These are phyloP conservation scores for Lepidurus couesii DNA, from an alignment of 1,140 invertebrate genomes.

Conservation along the genomic window DNA sequence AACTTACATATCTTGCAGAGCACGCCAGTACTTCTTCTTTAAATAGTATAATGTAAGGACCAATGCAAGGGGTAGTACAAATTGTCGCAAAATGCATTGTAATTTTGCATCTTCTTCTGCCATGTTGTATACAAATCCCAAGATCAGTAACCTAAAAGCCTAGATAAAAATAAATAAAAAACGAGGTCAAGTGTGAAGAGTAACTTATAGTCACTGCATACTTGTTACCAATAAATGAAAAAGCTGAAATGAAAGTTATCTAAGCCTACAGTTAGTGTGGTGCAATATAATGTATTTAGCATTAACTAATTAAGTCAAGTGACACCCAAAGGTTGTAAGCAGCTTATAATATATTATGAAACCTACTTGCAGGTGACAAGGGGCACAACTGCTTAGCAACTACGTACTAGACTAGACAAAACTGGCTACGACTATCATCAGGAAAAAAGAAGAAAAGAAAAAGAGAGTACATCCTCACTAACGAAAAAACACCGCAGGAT, in stretches of 20 bases:
- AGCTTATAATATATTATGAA: not conserved
- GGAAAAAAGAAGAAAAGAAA: not conserved
- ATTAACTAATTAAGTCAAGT: no score
- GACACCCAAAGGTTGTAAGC: no score
- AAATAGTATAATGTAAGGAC: not conserved
- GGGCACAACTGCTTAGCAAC: not conserved
- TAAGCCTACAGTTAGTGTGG: no score
- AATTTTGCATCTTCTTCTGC: not conserved
- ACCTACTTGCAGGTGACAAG: not conserved
- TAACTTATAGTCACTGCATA: no score
- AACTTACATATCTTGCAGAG: not conserved
- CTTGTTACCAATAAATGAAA: no score
- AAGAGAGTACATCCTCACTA: not conserved
- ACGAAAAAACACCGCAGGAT: not conserved
- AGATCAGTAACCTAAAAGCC: not conserved
- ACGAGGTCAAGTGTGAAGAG: no score
- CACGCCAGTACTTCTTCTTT: not conserved
- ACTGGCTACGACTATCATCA: not conserved
- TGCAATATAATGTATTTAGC: no score
- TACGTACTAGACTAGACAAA: not conserved
- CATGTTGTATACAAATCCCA: not conserved
- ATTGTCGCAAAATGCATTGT: not conserved
- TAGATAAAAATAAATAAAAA: not conserved
- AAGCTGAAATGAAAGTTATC: no score
- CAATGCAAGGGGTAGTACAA: not conserved